phyloP scores from a whole-genome alignment of 1,140 invertebrate genomes.

The Gonioctena quinquepunctata region DNA sequence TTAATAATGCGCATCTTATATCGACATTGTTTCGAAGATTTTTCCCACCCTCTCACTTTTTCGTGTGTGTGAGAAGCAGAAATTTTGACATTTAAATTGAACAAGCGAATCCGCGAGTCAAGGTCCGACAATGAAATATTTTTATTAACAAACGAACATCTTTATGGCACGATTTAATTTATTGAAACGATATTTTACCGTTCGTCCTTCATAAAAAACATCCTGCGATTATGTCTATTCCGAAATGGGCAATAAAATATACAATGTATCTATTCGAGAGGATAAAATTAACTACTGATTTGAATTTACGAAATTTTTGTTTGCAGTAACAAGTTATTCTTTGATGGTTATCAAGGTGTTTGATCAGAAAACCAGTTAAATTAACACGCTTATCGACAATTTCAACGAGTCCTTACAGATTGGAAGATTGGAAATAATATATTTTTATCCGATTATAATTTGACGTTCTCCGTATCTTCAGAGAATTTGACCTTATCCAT shows the following conservation, averaged over 20 bases:
- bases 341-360: too few relatives aligned
- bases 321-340: not conserved
- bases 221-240: not conserved
- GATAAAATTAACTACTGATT: not conserved
- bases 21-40: not conserved
- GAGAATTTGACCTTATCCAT: too few relatives aligned
- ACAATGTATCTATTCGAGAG: not conserved
- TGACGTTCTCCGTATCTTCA: too few relatives aligned
- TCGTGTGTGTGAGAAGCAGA: not conserved
- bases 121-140: not conserved
- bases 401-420: too few relatives aligned
- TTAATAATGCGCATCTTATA: not conserved
- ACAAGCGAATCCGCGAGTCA: not conserved
- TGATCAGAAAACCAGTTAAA: too few relatives aligned
- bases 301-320: not conserved
- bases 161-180: not conserved
- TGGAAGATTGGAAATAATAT: too few relatives aligned
- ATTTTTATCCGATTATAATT: too few relatives aligned
- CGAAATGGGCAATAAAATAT: not conserved
- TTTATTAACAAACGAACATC: not conserved
- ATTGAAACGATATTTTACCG: not conserved
- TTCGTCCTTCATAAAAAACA: not conserved
- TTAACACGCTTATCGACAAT: too few relatives aligned
- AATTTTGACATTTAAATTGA: not conserved
- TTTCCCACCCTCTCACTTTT: not conserved